Evolutionary conservation across 1,140 invertebrate genomes (phyloP), one percentile per base, ranked within the genome.

Genomic region (Hylyphantes graminicola): DNA sequence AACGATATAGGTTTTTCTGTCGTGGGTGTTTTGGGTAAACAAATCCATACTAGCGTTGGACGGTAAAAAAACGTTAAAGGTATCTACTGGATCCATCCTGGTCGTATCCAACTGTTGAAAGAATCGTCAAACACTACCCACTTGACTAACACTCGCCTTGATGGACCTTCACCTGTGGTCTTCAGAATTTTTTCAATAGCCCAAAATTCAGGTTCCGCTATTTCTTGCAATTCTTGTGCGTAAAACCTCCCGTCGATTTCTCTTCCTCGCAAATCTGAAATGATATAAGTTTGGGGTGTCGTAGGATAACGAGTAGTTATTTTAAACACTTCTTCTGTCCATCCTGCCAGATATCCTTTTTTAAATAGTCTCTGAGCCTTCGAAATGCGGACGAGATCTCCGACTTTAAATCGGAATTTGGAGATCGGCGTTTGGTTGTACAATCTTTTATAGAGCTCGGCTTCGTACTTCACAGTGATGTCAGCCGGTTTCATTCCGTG

Each of bases 121-220:
- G 63, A 65, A 65, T 21, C 6, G 63, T 65, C 63, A 35, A 65
- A 65, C 1, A n/a, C 63, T 21, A 68, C 12, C 65, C 65, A 68
- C 65, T 68, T 68, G 0, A 68, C 65, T 6, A 68, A 68, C 48
- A 68, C 13, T 35, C 51, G 65, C 50, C 48, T 2, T 15, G 65
- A 51, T 15, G 65, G 9, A 11, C 65, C 48, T 51, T 8, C 17
- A 0, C n/a, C 17, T 12, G 8, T 3, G 11, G 63, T 1, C 17
- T 35, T 7, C 19, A 65, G 19, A 65, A 65, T 3, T 7, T 65
- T 65, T 65, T 65, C 17, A 11, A 65, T 65, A 19, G 63, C 63
- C 19, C 19, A 65, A 65, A 17, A 21, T 9, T 65, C 17, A 21
- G 17, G 11, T 7, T 59, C 1, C 0, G 8, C 17, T 17, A 35